Conservation (phyloP, 2,797 vertebrate species). For the Octomys mimax region DNA sequence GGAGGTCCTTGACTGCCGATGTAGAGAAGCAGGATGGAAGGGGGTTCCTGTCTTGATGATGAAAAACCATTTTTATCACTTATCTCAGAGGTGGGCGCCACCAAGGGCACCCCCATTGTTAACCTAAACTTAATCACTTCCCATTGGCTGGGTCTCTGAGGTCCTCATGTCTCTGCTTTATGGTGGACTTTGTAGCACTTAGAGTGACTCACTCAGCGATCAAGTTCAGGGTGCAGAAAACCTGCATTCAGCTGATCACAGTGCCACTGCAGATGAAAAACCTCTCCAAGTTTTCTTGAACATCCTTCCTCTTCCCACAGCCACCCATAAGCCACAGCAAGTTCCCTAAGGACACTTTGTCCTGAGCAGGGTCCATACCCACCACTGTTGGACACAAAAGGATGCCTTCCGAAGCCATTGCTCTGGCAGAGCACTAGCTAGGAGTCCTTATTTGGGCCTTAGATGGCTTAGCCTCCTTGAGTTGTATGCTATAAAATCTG, state of each 20-base stretch:
- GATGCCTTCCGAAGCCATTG: fast-evolving
- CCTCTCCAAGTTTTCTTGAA: not conserved
- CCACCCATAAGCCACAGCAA: not conserved
- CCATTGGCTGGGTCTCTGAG: not conserved
- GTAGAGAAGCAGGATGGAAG: not conserved
- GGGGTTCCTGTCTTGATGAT: not conserved
- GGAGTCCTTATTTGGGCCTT: not conserved
- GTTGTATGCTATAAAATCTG: not conserved
- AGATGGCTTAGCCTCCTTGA: not conserved
- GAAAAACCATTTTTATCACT: not conserved
- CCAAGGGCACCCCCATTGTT: not conserved
- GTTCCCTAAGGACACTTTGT: not conserved
- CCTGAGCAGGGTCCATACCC: not conserved
- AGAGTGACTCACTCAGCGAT: not conserved
- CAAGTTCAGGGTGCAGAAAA: not conserved
- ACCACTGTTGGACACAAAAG: too few species aligned
- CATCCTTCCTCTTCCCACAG: not conserved
- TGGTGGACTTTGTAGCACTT: not conserved
- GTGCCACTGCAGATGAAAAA: not conserved
- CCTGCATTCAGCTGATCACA: not conserved
- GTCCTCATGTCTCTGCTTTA: not conserved
- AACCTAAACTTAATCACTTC: not conserved
- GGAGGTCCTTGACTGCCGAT: not conserved
- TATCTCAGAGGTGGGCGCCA: not conserved
- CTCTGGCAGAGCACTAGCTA: not conserved